These are phyloP conservation scores for Embidobia sp. DNA, from an alignment of 2,888 invertebrate genomes.

Conservation along the genomic window DNA sequence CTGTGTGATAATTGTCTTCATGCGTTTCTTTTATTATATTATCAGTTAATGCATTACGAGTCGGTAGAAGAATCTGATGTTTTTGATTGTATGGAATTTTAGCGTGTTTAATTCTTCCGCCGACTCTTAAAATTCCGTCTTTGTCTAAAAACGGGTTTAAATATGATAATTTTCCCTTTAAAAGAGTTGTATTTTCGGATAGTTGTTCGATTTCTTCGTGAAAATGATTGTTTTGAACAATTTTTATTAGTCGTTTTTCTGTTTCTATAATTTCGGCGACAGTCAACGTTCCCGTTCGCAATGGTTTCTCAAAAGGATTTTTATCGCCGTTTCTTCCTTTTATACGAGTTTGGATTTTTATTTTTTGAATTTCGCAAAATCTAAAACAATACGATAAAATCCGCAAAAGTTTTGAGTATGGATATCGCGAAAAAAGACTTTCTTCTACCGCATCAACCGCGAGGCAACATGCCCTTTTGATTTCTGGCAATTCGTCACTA, in stretches of 20 bases:
- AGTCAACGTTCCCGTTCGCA: conserved; percentile 27
- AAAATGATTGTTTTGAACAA: conserved; percentile 2
- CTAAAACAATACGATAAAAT: neutral
- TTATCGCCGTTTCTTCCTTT: neutral
- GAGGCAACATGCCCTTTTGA: conserved; percentile 11
- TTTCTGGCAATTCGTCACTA: neutral
- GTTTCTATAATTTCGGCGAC: neutral
- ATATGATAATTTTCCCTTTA: conserved; percentile 34
- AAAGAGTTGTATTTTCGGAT: too few species aligned
- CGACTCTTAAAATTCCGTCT: conserved; percentile 67
- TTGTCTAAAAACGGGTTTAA: conserved; percentile 65
- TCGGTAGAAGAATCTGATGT: conserved; percentile 70
- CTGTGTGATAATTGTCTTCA: conserved; percentile 65
- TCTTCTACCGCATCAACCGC: neutral
- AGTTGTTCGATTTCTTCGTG: neutral
- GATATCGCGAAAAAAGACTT: neutral
- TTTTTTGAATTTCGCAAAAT: neutral
- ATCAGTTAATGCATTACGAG: conserved; percentile 65
- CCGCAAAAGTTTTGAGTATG: neutral
- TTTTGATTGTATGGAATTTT: conserved; percentile 9
- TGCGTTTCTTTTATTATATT: conserved; percentile 67
- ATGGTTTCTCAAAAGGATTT: neutral
- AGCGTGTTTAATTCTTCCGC: conserved; percentile 67
- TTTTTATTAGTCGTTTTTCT: conserved; percentile 6
- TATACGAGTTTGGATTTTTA: neutral